Evolutionary conservation across 2,888 invertebrate species (phyloP).

Genomic region (Gibbula magus): DNA sequence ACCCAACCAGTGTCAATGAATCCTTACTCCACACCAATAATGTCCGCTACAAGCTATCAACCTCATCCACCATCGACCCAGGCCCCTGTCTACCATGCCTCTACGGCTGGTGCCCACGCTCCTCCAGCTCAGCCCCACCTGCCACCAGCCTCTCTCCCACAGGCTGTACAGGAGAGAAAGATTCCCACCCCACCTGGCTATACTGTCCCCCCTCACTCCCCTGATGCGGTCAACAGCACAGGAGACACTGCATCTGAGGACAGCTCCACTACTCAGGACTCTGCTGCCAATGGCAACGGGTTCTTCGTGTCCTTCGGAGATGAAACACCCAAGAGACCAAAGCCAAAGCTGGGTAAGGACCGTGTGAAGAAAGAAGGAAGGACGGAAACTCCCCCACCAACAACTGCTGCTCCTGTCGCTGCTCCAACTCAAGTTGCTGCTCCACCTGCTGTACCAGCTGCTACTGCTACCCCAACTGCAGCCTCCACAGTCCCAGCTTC

Average conservation of each 20-base stretch:
- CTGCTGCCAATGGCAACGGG: constrained; percentile 63
- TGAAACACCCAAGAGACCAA: constrained; percentile 84
- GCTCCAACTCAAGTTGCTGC: background rate
- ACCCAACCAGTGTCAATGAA: background rate
- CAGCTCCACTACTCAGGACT: constrained; percentile 30
- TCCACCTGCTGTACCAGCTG: background rate
- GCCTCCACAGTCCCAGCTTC: background rate
- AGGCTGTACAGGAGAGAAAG: background rate
- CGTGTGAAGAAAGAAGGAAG: constrained; percentile 18
- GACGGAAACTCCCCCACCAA: background rate
- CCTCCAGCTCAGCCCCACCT: constrained; percentile 40
- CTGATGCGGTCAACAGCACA: constrained; percentile 22
- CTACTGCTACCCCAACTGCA: constrained; percentile 2
- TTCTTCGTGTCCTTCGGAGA: constrained; percentile 96
- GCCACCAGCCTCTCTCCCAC: constrained; percentile 33
- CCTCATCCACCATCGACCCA: background rate
- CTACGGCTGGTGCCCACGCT: constrained; percentile 47
- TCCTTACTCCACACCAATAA: constrained; percentile 26
- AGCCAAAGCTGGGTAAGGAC: constrained; percentile 76
- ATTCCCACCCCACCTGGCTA: constrained; percentile 31
- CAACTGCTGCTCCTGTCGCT: background rate
- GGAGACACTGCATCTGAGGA: constrained; percentile 23
- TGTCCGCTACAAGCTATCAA: constrained; percentile 10
- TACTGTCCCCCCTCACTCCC: constrained; percentile 25
- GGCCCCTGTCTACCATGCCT: constrained; percentile 38